phyloP scores from a whole-genome alignment of 2,113 vertebrate genomes.

The Syngnathus typhle region DNA sequence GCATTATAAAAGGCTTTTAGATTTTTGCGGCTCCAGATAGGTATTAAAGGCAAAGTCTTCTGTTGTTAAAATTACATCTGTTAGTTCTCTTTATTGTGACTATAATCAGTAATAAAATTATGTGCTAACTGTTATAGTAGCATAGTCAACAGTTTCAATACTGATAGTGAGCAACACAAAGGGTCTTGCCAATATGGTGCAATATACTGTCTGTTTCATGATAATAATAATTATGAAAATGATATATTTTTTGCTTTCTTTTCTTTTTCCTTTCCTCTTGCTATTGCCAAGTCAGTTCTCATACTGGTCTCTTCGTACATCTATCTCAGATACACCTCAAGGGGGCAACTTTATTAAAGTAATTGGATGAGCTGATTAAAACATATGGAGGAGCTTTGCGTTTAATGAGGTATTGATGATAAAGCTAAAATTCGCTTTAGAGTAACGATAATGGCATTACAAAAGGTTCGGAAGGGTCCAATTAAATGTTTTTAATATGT shows the following conservation, averaged over 20 bases:
- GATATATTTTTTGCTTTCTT: neutral
- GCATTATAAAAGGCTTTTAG: too few species aligned
- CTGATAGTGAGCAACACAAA: too few species aligned
- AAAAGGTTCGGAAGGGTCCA: slow-evolving; percentile 27
- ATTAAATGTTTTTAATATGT: slow-evolving; percentile 28
- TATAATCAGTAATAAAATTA: neutral
- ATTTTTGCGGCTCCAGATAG: too few species aligned
- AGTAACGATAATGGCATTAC: slow-evolving; percentile 28
- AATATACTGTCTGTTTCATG: neutral
- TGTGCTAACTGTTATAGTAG: neutral
- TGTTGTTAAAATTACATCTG: neutral
- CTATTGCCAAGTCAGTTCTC: neutral
- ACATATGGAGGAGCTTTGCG: slow-evolving; percentile 24
- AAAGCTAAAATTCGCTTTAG: slow-evolving; percentile 31
- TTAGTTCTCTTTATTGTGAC: neutral
- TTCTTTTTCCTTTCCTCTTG: neutral
- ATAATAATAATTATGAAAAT: neutral
- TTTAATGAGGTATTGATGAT: slow-evolving; percentile 36
- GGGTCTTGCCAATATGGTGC: neutral
- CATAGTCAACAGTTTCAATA: neutral
- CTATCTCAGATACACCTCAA: slow-evolving; percentile 4
- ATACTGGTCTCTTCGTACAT: neutral
- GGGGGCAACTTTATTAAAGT: slow-evolving; percentile 19
- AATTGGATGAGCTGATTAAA: slow-evolving; percentile 37
- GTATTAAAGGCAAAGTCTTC: neutral